Percentiles rank a stretch among this genome's conserved stretches.
Conservation (phyloP, 2,113 vertebrate genomes). For the Neolamprologus cancellatus region DNA sequence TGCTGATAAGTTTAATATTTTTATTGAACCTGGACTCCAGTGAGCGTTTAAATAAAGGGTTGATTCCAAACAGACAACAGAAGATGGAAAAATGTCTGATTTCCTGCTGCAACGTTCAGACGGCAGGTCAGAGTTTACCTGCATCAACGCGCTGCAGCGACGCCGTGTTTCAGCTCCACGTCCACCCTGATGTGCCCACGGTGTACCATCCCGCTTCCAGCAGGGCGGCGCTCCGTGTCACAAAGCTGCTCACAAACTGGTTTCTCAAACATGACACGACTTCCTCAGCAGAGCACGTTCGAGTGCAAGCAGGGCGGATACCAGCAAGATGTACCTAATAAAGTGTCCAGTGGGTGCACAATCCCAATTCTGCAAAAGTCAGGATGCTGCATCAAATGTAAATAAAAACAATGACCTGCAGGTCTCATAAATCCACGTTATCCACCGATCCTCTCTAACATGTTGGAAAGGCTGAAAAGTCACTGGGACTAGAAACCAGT, state of each 20-base stretch:
- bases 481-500: not conserved
- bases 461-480: not conserved
- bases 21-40: not conserved
- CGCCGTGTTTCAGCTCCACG: not conserved
- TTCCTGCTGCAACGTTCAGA: not conserved
- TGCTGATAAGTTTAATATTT: not conserved
- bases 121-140: not conserved
- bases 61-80: not conserved
- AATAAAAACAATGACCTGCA: not conserved
- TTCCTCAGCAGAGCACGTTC: not conserved
- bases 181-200: not conserved
- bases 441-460: not conserved
- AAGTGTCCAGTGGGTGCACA: not conserved
- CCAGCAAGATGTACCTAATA: not conserved
- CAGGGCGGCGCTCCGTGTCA: not conserved
- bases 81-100: not conserved
- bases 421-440: not conserved
- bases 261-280: not conserved
- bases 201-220: not conserved
- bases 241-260: not conserved
- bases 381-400: not conserved
- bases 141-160: not conserved
- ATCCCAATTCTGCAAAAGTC: not conserved
- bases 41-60: not conserved
- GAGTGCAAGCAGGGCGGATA: accelerated